Base-by-base conservation (phyloP, 2,113 vertebrate genomes). In the Petaurus breviceps region DNA sequence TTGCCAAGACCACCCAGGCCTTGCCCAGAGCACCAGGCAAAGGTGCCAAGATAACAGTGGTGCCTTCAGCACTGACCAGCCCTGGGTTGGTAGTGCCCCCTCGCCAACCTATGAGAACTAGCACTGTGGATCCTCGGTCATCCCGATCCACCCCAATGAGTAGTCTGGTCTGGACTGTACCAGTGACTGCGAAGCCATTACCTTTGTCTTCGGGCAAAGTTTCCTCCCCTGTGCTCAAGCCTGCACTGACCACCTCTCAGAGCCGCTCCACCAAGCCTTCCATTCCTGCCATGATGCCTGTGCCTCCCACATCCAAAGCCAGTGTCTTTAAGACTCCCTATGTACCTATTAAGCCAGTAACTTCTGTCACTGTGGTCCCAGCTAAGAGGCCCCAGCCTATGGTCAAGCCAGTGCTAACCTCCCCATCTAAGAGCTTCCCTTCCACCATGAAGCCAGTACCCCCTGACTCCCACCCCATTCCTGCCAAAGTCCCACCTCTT, bases 191-290 rank as follows among this genome's bases (percentile, higher is more conserved):
- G 57, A 95, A 93, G 77, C 91, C 43, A 43, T 90, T 43, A 47
- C 90, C 90, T 49, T 51, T 51, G 16, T 50, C 91, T 19, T 46
- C 93, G 55, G 51, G 91, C 3, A 94, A 77, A 43, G 3, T 50
- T 53, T 93, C 37, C 90, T 89, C 52, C 92, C 89, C n/a, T 89
- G 53, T 57, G 93, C 95, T 90, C 93, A 43, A 94, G 96, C 93
- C 92, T 23, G 98, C 98, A 24, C 94, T 95, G 31, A 96, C 96
- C 89, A 98, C 98, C 89, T 95, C 97, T n/a, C 95, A 22, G 0
- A 28, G 61, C 9, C 4, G 8, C 51, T 11, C 89, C 12, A 2
- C 91, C n/a, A 92, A 31, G 31, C 2, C 31, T 23, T 19, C 49
- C 84, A 22, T 84, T 43, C 68, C 7, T 77, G 0, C 46, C 61